Conservation (phyloP, 2,797 vertebrate species). For the Masticophis lateralis region DNA sequence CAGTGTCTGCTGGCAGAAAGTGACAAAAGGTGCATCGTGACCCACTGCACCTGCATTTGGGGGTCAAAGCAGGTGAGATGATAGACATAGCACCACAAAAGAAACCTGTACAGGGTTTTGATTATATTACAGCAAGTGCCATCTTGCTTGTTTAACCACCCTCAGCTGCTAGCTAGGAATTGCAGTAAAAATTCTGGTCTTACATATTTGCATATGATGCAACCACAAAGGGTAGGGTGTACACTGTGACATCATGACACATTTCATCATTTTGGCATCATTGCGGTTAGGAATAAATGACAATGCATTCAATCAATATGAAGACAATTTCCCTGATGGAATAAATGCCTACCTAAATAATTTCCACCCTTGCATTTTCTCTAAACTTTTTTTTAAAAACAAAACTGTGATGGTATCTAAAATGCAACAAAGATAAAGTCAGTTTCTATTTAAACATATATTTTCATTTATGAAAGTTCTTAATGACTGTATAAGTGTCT, state of each 20-base stretch:
- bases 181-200: not conserved
- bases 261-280: not conserved
- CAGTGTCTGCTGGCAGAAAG: conserved; percentile 20
- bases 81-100: not conserved
- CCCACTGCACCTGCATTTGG: not conserved
- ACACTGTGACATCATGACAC: not conserved
- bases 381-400: not conserved
- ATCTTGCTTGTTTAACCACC: not conserved
- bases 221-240: not conserved
- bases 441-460: not conserved
- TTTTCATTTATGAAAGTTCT: not conserved
- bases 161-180: not conserved
- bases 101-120: not conserved
- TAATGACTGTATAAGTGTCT: not conserved
- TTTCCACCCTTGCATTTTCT: not conserved
- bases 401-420: not conserved
- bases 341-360: not conserved
- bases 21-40: not conserved
- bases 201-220: not conserved
- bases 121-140: not conserved
- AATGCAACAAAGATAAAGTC: not conserved
- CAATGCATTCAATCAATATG: not conserved
- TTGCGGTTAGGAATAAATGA: not conserved
- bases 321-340: not conserved
- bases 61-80: not conserved